These are phyloP conservation scores for Polietes domitor DNA, from an alignment of 2,888 invertebrate genomes.

Conservation along the genomic window DNA sequence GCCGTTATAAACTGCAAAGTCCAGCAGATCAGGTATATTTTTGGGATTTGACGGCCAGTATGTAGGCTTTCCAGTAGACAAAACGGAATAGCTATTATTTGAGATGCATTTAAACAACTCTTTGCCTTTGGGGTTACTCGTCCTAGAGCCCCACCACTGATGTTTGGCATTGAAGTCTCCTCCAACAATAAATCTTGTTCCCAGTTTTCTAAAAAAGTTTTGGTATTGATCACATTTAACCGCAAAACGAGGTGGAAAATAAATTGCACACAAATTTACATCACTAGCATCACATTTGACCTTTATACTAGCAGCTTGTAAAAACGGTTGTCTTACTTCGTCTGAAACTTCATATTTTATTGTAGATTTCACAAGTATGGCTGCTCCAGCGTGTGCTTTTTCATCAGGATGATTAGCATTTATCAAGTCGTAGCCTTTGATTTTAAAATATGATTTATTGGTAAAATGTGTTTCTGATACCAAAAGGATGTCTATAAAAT, in stretches of 20 bases:
- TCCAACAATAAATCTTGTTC: slow-evolving; percentile 42
- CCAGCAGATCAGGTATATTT: background rate
- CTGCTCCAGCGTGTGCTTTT: slow-evolving; percentile 58
- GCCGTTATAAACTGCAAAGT: background rate
- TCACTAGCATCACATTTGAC: slow-evolving; percentile 25
- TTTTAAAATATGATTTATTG: slow-evolving; percentile 52
- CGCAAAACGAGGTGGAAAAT: slow-evolving; percentile 48
- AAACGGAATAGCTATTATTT: slow-evolving; percentile 25
- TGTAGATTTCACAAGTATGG: slow-evolving; percentile 17
- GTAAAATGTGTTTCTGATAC: slow-evolving; percentile 6
- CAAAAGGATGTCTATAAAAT: background rate
- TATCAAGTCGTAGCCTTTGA: slow-evolving; percentile 54
- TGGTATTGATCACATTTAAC: slow-evolving; percentile 12
- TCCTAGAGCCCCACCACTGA: slow-evolving; percentile 50
- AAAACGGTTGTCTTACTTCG: background rate
- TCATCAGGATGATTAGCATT: slow-evolving; percentile 59
- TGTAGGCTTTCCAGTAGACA: slow-evolving; percentile 60
- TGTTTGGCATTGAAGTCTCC: slow-evolving; percentile 64
- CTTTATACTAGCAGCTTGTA: slow-evolving; percentile 47
- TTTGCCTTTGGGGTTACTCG: slow-evolving; percentile 50
- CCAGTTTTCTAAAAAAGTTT: slow-evolving; percentile 35
- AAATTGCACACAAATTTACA: slow-evolving; percentile 8
- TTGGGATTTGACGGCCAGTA: slow-evolving; percentile 49
- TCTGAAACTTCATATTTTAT: slow-evolving; percentile 48
- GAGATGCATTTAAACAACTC: slow-evolving; percentile 52